Evolutionary conservation across 2,797 vertebrate genomes (phyloP).

Genomic region (Gila robusta): DNA sequence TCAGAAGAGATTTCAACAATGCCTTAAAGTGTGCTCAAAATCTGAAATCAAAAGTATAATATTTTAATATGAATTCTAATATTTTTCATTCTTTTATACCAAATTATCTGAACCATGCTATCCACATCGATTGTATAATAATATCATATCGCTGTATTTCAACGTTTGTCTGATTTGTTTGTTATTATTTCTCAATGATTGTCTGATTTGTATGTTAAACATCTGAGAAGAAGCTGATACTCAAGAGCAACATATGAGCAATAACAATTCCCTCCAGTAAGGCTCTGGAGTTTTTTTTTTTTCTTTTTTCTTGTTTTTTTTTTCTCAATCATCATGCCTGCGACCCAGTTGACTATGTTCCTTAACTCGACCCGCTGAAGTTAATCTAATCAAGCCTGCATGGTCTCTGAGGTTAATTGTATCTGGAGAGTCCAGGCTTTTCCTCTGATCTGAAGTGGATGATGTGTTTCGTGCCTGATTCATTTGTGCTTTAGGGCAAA

Average conservation of each 20-base stretch:
- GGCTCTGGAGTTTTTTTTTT: not conserved
- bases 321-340: not conserved
- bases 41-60: not conserved
- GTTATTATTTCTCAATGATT: not conserved
- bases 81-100: not conserved
- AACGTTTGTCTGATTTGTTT: not conserved
- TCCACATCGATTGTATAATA: not conserved
- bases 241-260: not conserved
- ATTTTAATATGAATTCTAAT: not conserved
- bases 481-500: constrained; percentile 19
- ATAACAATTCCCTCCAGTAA: not conserved
- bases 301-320: not conserved
- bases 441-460: constrained; percentile 48
- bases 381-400: constrained; percentile 57
- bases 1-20: not conserved
- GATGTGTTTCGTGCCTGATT: constrained; percentile 40
- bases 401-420: constrained; percentile 57
- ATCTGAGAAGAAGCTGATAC: not conserved
- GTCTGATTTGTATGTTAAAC: not conserved
- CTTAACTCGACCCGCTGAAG: constrained; percentile 27
- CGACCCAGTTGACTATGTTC: constrained; percentile 11
- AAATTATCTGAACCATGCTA: not conserved
- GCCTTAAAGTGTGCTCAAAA: not conserved
- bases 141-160: not conserved
- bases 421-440: constrained; percentile 57